Percentiles rank a stretch among this genome's conserved stretches.
These are phyloP conservation scores for Cydia splendana DNA, from an alignment of 1,140 invertebrate genomes.

Conservation along the genomic window DNA sequence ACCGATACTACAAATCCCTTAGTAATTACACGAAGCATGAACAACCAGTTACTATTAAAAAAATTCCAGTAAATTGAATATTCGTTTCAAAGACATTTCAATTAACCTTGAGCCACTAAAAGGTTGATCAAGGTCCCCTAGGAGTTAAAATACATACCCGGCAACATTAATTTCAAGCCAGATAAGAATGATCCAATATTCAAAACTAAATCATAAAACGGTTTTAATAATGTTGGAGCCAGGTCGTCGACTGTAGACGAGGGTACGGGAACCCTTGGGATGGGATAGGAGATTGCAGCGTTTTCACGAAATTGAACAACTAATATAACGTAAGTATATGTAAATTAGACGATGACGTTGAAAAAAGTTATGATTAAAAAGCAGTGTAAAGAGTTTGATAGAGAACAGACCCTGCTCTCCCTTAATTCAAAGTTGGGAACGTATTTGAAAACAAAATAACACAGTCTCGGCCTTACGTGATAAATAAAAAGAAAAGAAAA, in stretches of 20 bases:
- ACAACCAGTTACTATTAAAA: background rate
- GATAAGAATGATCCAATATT: background rate
- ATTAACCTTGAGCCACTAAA: background rate
- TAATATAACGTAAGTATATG: slow-evolving; percentile 11
- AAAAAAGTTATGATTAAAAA: slow-evolving; percentile 3
- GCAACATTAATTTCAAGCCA: background rate
- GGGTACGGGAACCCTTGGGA: slow-evolving; percentile 18
- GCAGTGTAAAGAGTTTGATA: slow-evolving; percentile 8
- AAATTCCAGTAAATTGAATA: background rate
- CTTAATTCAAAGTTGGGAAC: background rate
- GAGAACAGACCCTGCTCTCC: background rate
- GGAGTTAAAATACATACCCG: background rate
- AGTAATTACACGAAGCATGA: background rate
- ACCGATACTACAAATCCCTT: background rate
- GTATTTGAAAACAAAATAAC: slow-evolving; percentile 9
- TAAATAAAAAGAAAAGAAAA: background rate
- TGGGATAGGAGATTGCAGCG: slow-evolving; percentile 13
- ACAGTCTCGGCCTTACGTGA: background rate
- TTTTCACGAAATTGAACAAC: slow-evolving; percentile 18
- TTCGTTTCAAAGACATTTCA: background rate
- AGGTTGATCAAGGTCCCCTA: background rate
- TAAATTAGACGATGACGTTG: slow-evolving; percentile 10
- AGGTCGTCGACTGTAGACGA: slow-evolving; percentile 5
- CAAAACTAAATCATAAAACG: slow-evolving; percentile 10
- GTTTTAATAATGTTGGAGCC: slow-evolving; percentile 9